phyloP scores from a whole-genome alignment of 1,140 invertebrate genomes.

The Hyphantria cunea region DNA sequence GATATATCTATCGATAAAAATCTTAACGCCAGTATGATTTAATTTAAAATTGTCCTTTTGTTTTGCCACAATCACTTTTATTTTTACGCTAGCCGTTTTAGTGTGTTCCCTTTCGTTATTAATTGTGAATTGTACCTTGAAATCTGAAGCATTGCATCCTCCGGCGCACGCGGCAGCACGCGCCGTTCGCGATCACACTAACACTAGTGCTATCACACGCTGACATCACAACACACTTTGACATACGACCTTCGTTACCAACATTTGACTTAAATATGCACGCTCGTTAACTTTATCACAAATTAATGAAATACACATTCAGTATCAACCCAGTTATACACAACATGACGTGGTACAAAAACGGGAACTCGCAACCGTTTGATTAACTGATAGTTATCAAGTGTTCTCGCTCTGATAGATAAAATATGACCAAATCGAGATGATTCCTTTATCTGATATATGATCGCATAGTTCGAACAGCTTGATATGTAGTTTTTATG shows the following conservation, averaged over 20 bases:
- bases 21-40: neutral
- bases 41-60: conserved; percentile 4
- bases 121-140: conserved; percentile 58
- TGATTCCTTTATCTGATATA: conserved; percentile 31
- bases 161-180: conserved; percentile 68
- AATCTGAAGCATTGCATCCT: conserved; percentile 77
- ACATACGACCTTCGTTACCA: conserved; percentile 50
- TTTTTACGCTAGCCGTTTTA: conserved; percentile 6
- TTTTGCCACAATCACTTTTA: conserved; percentile 17
- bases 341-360: conserved; percentile 43
- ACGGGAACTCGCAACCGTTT: conserved; percentile 47
- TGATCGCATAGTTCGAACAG: neutral
- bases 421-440: conserved; percentile 48
- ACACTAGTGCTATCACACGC: conserved; percentile 57
- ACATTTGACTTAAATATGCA: conserved; percentile 18
- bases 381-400: conserved; percentile 54
- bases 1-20: conserved; percentile 18
- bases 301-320: conserved; percentile 39
- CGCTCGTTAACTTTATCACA: conserved; percentile 34
- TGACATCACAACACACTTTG: conserved; percentile 59
- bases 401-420: conserved; percentile 51
- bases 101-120: conserved; percentile 31
- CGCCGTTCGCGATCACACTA: conserved; percentile 40
- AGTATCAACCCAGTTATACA: conserved; percentile 25
- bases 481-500: neutral